Evolutionary conservation across 1,140 invertebrate genomes (phyloP), one percentile per base, ranked within the genome.

Genomic region (Eupristina koningsbergeri): DNA sequence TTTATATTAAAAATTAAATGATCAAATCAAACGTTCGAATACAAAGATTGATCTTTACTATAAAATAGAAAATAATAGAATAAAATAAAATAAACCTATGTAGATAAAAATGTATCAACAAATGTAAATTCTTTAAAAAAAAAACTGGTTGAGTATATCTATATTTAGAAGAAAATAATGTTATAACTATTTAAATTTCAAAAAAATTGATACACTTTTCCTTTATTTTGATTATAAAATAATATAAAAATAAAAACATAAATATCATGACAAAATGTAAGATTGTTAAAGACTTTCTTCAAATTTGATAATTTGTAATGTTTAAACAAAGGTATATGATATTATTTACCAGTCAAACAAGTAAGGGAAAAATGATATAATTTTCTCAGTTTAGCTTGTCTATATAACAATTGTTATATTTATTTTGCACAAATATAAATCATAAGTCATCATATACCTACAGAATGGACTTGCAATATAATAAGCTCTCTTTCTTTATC

Each of bases 31-130:
- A 69, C 26, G n/a, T 80, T 76, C 29, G 11, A 64, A 77, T 77
- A 85, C 64, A 71, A 58, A 15, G 41, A 79, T 79, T 79, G 74
- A 75, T 82, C 80, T 69, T 22, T 31, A 71, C 73, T 71, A 47
- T 2, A 58, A 58, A 80, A 83, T 22, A 67, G 61, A 83, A 80
- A n/a, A n/a, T n/a, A n/a, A n/a, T n/a, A n/a, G n/a, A n/a, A 89
- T 87, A 87, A 87, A 86, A 86, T 77, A 85, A 87, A 86, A 86
- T 77, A 84, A 87, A 85, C 81, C 86, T 89, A 90, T 88, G 88
- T 90, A 90, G 88, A 89, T 89, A 88, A 87, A 90, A 91, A 91
- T 87, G 86, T 91, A 91, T 91, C 86, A 91, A 92, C 90, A 91
- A 92, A 89, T 92, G 85, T 92, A 92, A 90, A 92, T 80, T 74